Percentiles rank a stretch among this genome's conserved stretches.
phyloP scores from a whole-genome alignment of 2,797 vertebrate genomes.

The Diplodus sargus region DNA sequence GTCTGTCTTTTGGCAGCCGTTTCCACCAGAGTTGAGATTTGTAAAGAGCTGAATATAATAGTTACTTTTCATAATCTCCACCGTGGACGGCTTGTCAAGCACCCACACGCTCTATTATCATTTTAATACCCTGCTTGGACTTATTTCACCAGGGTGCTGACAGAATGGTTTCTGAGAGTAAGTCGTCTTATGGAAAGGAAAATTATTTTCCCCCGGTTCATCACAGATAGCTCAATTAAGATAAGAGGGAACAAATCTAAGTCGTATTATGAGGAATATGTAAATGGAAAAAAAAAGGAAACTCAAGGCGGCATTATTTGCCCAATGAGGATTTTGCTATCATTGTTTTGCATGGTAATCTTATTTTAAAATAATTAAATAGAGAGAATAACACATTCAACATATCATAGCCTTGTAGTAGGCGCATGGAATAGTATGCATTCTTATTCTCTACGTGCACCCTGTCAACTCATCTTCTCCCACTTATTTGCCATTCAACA shows the following conservation, averaged over 20 bases:
- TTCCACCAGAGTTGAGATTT: conserved; percentile 64
- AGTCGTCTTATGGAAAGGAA: conserved; percentile 70
- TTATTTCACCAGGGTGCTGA: conserved; percentile 82
- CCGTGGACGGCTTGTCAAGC: conserved; percentile 76
- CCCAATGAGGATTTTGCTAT: conserved; percentile 61
- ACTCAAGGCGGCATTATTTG: conserved; percentile 66
- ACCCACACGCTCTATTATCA: conserved; percentile 78
- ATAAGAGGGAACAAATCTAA: conserved; percentile 77
- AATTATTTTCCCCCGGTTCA: conserved; percentile 78
- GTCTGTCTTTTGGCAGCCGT: conserved; percentile 66
- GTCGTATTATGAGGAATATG: conserved; percentile 71
- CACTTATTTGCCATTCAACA: conserved; percentile 72
- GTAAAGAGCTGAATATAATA: conserved; percentile 74
- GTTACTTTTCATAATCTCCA: conserved; percentile 77
- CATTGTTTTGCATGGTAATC: conserved; percentile 54
- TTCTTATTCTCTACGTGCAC: conserved; percentile 51
- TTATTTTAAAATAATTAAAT: conserved; percentile 33
- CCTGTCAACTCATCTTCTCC: conserved; percentile 72
- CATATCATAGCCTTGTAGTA: conserved; percentile 32
- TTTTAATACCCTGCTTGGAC: conserved; percentile 78
- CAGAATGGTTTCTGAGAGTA: conserved; percentile 80
- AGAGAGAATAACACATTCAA: conserved; percentile 26
- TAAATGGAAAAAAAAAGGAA: conserved; percentile 59
- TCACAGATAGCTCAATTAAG: conserved; percentile 79
- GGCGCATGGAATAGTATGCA: conserved; percentile 34